Base-by-base conservation (phyloP, 2,888 invertebrate species). In the Drosophila paranaensis region DNA sequence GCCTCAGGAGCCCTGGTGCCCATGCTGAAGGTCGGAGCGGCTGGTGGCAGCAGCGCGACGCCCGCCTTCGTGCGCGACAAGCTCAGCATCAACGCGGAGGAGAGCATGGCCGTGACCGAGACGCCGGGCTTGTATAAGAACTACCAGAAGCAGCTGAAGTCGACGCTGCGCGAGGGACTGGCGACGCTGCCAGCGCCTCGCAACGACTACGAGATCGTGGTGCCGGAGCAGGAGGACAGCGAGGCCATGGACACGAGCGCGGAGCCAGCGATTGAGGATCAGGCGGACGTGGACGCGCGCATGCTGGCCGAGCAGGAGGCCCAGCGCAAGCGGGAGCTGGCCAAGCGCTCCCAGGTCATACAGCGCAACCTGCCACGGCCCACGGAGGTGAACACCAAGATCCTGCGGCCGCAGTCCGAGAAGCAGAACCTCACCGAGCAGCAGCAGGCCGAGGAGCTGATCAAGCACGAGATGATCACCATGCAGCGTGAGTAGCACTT, bases 161-260 rank as follows among this genome's bases (percentile, higher is more conserved):
- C 96, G 60, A 95, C 96, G 61, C 94, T 98, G 27, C 95, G 96
- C 48, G 95, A 95, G 74, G 97, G 97, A 0, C 93, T 99, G 33
- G 95, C 96, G 30, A 93, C 95, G 0, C 93, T 99, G 66, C 99
- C 99, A 2, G 93, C 95, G 2, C 99, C 99, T 0, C 96, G 97
- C 82, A 99, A 99, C 92, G 99, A 99, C 93, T 99, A 98, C 92
- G 99, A 99, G 94, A 98, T 99, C 88, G 98, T 99, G 46, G 97
- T 99, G 14, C 98, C 99, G 0, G 98, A 98, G 73, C 95, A 95
- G 60, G 96, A 96, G 60, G 94, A 94, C 55, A 76, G 57, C 27
- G 93, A 93, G 27, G 93, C 93, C 3, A 92, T 91, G 27, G 91
- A 90, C n/a, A 89, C 90, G 0, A 79, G 83, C 20, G 79, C 92